Conservation (phyloP, 2,888 invertebrate species). For the Drosophila putrida region DNA sequence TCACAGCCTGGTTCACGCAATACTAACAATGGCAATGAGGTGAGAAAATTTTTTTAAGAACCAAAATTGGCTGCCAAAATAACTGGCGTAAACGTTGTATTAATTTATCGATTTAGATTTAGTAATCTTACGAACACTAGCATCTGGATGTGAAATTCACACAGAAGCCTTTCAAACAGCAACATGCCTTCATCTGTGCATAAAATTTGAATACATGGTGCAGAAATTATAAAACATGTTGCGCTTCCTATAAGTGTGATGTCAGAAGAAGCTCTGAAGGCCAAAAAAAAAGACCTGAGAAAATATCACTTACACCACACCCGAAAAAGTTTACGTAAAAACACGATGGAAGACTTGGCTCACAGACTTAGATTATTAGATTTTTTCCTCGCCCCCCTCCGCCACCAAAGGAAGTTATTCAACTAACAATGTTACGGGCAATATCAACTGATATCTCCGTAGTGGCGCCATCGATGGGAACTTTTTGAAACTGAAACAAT, state of each 20-base stretch:
- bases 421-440: too few relatives aligned
- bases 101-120: not conserved
- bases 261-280: constrained; percentile 1
- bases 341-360: constrained; percentile 7
- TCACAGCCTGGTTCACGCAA: too few relatives aligned
- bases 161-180: not conserved
- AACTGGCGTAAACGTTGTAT: not conserved
- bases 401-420: too few relatives aligned
- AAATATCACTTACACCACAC: not conserved
- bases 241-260: not conserved
- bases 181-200: not conserved
- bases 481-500: too few relatives aligned
- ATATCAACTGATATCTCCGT: too few relatives aligned
- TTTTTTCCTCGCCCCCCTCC: too few relatives aligned
- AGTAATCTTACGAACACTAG: not conserved
- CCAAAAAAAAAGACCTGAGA: not conserved
- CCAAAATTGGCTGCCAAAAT: not conserved
- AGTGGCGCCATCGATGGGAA: too few relatives aligned
- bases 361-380: too few relatives aligned
- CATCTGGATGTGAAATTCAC: not conserved
- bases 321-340: not conserved
- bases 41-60: not conserved
- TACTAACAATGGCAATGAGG: too few relatives aligned
- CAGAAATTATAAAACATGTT: not conserved
- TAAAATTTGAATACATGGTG: too few relatives aligned